phyloP scores from a whole-genome alignment of 1,140 invertebrate genomes.

The Akabosia matsudoensis region DNA sequence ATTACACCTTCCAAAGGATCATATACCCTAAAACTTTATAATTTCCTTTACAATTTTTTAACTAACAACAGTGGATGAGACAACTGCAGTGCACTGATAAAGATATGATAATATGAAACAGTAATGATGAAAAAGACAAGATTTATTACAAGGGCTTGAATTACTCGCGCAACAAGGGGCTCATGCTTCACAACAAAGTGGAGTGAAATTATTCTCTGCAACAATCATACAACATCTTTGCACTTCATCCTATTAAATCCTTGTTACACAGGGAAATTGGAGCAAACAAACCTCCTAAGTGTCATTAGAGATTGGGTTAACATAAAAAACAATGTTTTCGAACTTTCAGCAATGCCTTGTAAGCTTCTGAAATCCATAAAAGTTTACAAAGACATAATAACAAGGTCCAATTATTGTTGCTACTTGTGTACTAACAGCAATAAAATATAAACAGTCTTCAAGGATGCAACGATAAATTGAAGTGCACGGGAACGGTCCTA shows the following conservation, averaged over 20 bases:
- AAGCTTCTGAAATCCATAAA: no score
- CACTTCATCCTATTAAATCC: no score
- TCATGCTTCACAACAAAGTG: no score
- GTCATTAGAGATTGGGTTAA: background rate
- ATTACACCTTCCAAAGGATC: background rate
- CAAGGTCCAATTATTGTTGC: no score
- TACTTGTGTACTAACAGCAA: no score
- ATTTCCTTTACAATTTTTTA: background rate
- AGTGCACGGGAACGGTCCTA: no score
- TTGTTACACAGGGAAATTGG: background rate
- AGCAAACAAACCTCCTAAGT: background rate
- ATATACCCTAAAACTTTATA: background rate
- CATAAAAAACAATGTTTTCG: background rate
- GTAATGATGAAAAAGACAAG: background rate
- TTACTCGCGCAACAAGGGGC: background rate
- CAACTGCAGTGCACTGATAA: background rate
- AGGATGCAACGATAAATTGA: no score
- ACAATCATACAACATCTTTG: background rate
- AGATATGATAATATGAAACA: background rate
- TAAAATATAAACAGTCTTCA: no score
- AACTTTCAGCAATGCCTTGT: background rate
- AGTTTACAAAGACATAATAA: no score
- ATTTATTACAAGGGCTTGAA: constrained; percentile 18
- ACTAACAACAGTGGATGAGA: background rate
- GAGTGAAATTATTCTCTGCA: no score